Evolutionary conservation across 2,113 vertebrate genomes (phyloP).

Genomic region (Aspiorhynchus laticeps): DNA sequence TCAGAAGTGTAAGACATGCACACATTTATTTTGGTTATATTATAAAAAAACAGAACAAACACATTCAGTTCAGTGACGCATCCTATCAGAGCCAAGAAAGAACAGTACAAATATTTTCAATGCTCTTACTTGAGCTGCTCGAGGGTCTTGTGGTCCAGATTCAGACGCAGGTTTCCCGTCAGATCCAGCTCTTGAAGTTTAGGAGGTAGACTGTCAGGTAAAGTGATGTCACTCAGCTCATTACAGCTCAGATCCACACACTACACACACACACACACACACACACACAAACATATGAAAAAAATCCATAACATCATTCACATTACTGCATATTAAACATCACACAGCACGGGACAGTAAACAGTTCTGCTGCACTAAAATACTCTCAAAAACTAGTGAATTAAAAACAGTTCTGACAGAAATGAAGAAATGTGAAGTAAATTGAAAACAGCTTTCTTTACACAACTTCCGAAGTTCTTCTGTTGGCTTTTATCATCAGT

Average conservation of each 20-base stretch:
- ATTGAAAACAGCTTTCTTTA: neutral
- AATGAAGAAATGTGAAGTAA: neutral
- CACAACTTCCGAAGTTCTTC: too few relatives aligned
- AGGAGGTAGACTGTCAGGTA: constrained; percentile 93
- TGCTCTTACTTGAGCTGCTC: constrained; percentile 90
- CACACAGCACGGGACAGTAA: neutral
- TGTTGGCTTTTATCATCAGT: too few relatives aligned
- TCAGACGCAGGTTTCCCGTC: constrained; percentile 92
- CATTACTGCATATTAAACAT: neutral
- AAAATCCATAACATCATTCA: neutral
- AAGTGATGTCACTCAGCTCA: constrained; percentile 88
- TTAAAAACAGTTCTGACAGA: neutral
- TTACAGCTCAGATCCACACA: constrained; percentile 98
- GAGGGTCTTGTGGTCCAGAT: constrained; percentile 92
- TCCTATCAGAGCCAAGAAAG: too few relatives aligned
- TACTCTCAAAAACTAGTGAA: neutral
- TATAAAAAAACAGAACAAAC: too few relatives aligned
- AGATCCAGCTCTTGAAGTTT: constrained; percentile 97
- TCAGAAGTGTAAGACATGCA: neutral
- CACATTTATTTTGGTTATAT: too few relatives aligned
- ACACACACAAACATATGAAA: neutral
- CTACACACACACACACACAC: constrained; percentile 66
- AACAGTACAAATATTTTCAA: too few relatives aligned
- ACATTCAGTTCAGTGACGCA: too few relatives aligned
- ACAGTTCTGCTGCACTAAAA: neutral